Evolutionary conservation across 2,113 vertebrate genomes (phyloP).

Genomic region (human (Homo sapiens)): DNA sequence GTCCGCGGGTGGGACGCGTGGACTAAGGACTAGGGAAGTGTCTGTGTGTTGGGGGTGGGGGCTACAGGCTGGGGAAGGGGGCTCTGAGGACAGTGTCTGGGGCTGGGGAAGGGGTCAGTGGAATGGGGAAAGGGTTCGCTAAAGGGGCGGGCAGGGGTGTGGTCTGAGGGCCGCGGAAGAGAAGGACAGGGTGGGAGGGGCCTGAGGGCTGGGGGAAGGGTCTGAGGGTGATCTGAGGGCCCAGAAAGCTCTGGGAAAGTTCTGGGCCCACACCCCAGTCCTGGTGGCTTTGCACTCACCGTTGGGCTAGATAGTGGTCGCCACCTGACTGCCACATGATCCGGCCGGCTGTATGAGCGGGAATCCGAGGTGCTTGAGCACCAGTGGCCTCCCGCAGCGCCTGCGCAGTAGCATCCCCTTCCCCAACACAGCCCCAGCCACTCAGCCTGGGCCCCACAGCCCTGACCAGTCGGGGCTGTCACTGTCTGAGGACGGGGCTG

Average conservation of each 20-base stretch:
- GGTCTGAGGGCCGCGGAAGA: background rate
- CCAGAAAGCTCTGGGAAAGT: background rate
- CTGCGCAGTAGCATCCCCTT: background rate
- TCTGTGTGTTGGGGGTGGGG: background rate
- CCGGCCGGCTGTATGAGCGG: accelerated
- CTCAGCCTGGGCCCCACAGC: background rate
- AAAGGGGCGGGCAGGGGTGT: background rate
- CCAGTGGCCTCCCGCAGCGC: background rate
- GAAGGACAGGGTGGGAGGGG: background rate
- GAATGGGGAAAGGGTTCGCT: background rate
- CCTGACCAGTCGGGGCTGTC: background rate
- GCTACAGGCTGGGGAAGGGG: background rate
- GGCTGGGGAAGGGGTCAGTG: accelerated
- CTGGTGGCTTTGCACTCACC: background rate
- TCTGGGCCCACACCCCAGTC: background rate
- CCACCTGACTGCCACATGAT: background rate
- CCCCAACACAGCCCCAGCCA: too few relatives aligned
- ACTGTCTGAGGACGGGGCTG: background rate
- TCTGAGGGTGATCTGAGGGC: background rate
- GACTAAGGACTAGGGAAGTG: background rate
- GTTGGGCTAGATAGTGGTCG: background rate
- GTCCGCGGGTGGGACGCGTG: background rate
- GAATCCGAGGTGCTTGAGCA: background rate
- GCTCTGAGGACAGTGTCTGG: too few relatives aligned
- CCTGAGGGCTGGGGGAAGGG: background rate